Evolutionary conservation across 2,113 vertebrate genomes (phyloP).

Genomic region (Megatriorchis doriae): DNA sequence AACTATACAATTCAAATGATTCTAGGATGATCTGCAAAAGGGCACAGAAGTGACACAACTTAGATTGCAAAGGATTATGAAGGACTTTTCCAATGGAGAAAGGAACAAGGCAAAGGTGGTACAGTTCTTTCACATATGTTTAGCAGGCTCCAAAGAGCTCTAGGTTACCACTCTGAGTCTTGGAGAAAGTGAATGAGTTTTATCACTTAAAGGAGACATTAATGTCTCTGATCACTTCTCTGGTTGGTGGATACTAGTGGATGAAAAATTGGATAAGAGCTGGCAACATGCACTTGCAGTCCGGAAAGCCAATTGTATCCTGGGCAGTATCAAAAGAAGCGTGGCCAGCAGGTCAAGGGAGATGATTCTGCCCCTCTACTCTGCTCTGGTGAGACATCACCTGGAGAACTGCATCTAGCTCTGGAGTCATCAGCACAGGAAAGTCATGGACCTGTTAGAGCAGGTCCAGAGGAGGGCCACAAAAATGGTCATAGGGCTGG

Average conservation of each 20-base stretch:
- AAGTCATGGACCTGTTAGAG: not conserved
- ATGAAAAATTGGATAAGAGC: not conserved
- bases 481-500: not conserved
- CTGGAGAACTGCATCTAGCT: not conserved
- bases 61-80: not conserved
- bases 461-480: not conserved
- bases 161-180: not conserved
- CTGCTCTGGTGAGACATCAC: accelerated
- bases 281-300: accelerated
- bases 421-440: not conserved
- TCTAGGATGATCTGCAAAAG: not conserved
- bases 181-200: not conserved
- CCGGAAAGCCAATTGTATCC: not conserved
- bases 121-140: not conserved
- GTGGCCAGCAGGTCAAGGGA: not conserved
- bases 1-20: accelerated
- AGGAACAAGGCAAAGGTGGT: not conserved
- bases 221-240: not conserved
- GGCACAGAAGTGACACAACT: not conserved
- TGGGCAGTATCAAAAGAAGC: not conserved
- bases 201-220: not conserved
- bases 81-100: not conserved
- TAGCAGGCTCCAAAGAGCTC: not conserved
- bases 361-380: not conserved
- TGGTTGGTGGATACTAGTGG: not conserved